Evolutionary conservation across 2,888 invertebrate species (phyloP), one percentile per base, ranked within the genome.

Genomic region (Panzeria rudis): DNA sequence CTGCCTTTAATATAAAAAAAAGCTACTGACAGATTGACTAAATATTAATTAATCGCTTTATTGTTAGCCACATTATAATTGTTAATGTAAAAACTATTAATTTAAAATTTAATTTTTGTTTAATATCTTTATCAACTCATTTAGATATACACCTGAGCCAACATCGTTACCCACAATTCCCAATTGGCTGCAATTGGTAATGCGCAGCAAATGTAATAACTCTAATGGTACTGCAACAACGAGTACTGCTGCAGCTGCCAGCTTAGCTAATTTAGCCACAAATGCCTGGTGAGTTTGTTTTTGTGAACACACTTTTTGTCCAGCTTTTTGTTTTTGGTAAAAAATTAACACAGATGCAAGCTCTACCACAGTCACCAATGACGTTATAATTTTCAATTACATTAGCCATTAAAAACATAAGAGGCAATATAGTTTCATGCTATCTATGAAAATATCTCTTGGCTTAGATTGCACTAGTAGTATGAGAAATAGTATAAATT

Each of bases 181-280:
- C 80, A 93, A 92, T 87, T 93, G 93, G 93, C 84, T 93, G 88
- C 92, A 92, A 87, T 87, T 92, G 88, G 92, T 93, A 64, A 92
- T 93, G 91, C 90, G 90, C 78, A 92, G 90, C 87, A 93, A 92
- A 90, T 90, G 91, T 87, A 82, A 71, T 23, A 77, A 38, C 13
- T 56, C 82, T 8, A 88, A 88, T 87, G 29, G 86, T 84, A 41
- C 73, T 8, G 29, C 77, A 23, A 50, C 71, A 50, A 50, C 64
- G 32, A 72, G 50, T 50, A 73, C 83, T 17, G 80, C 78, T 20
- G 84, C 73, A 38, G 54, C 84, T 50, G 89, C 82, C 52, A 85
- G 82, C 66, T 82, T 82, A 32, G 83, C 86, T 25, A 86, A 83
- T 76, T 77, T 86, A 72, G 73, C 83, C 29, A 83, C 72, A 47